Evolutionary conservation across 53 echinoderm and acorn worm species (phyloP).

Genomic region (Arbacia lixula): DNA sequence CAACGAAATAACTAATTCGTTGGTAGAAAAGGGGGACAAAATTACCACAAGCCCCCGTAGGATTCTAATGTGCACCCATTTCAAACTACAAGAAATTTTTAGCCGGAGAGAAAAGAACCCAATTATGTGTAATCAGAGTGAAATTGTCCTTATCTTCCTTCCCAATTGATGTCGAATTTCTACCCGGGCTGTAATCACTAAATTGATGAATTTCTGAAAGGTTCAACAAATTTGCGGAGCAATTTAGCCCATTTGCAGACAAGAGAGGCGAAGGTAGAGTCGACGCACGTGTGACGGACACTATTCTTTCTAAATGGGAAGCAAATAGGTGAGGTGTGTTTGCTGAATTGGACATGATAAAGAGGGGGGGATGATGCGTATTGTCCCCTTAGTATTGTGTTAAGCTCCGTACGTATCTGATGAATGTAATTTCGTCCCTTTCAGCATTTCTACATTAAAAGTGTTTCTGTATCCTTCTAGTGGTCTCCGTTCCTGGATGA

Average conservation of each 20-base stretch:
- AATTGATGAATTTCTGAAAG: conserved; percentile 29
- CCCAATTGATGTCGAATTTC: conserved; percentile 8
- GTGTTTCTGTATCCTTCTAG: too few relatives aligned
- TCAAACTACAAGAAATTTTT: background rate
- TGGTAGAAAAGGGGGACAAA: too few relatives aligned
- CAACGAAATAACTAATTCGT: too few relatives aligned
- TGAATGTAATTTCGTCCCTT: too few relatives aligned
- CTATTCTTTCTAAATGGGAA: background rate
- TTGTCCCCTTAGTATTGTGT: too few relatives aligned
- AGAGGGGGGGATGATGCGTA: too few relatives aligned
- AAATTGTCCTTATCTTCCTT: conserved; percentile 15
- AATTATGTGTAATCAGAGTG: conserved; percentile 43
- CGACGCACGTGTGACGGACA: background rate
- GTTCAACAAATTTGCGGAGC: conserved; percentile 22
- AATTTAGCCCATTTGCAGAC: conserved; percentile 1
- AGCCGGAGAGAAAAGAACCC: conserved; percentile 23
- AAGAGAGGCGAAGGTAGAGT: background rate
- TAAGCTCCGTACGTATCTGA: too few relatives aligned
- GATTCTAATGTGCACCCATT: too few relatives aligned
- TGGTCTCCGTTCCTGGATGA: too few relatives aligned
- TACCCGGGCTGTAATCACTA: background rate
- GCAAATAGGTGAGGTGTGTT: too few relatives aligned
- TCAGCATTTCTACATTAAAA: too few relatives aligned
- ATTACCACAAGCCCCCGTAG: background rate
- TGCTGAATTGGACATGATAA: too few relatives aligned